These are phyloP conservation scores for Aurelia aurita DNA, from an alignment of 30 jellyfish, hydroid and myxozoan genomes.

Conservation along the genomic window DNA sequence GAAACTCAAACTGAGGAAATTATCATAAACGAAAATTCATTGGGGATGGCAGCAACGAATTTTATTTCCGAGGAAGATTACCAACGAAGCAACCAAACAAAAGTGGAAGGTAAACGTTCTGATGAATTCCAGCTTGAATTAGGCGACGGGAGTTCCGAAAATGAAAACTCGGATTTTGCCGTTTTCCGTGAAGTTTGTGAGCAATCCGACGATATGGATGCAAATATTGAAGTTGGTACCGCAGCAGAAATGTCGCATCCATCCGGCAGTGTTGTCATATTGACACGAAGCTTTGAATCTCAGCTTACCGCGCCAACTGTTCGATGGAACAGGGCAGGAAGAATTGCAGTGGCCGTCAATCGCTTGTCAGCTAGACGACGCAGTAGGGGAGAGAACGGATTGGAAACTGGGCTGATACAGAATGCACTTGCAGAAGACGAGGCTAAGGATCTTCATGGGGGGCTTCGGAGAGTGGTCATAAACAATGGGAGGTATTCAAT, in stretches of 20 bases:
- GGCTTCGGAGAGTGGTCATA: constrained; percentile 61
- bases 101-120: no score
- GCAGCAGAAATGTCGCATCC: constrained; percentile 54
- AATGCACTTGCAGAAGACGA: constrained; percentile 6
- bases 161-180: constrained; percentile 5
- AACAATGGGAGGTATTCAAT: constrained; percentile 21
- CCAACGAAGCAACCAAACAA: no score
- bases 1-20: no score
- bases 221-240: constrained; percentile 52
- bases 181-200: constrained; percentile 42
- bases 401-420: not conserved
- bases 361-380: constrained; percentile 21
- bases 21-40: no score
- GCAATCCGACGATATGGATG: constrained; percentile 44
- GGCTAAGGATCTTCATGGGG: constrained; percentile 18
- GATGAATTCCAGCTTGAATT: no score
- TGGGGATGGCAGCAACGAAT: no score
- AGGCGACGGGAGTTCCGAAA: no score
- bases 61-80: no score
- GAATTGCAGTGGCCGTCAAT: constrained; percentile 23
- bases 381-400: not conserved
- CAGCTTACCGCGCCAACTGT: not conserved
- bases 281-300: constrained; percentile 63
- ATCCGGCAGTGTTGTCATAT: constrained; percentile 26
- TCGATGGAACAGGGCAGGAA: constrained; percentile 54